Conservation (phyloP, 2,113 vertebrate genomes). For the Fukomys damarensis region DNA sequence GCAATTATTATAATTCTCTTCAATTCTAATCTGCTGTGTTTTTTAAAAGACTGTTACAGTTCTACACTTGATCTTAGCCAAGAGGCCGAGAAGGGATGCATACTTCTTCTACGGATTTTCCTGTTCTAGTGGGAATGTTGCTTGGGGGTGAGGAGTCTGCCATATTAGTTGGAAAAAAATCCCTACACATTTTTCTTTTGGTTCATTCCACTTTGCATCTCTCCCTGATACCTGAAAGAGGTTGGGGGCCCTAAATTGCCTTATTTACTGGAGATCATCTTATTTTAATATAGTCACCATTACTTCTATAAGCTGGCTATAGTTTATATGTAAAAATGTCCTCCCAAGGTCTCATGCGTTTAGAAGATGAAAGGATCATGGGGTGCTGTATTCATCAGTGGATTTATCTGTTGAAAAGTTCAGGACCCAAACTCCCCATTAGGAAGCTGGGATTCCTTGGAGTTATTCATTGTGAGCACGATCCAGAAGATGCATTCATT, state of each 20-base stretch:
- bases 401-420: neutral
- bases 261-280: too few relatives aligned
- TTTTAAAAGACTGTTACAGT: neutral
- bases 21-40: rapidly evolving
- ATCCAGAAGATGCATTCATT: neutral
- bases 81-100: too few relatives aligned
- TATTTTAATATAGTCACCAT: neutral
- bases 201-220: neutral
- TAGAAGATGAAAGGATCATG: neutral
- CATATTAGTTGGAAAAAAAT: too few relatives aligned
- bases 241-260: rapidly evolving
- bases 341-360: neutral
- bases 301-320: neutral
- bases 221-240: neutral
- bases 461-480: neutral
- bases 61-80: too few relatives aligned
- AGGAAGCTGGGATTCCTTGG: neutral
- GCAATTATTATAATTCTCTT: neutral
- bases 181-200: neutral
- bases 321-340: neutral
- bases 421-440: neutral
- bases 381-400: neutral
- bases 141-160: neutral
- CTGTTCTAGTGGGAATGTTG: neutral
- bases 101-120: neutral